phyloP scores from a whole-genome alignment of 2,888 invertebrate species.

The Sturmia bella region DNA sequence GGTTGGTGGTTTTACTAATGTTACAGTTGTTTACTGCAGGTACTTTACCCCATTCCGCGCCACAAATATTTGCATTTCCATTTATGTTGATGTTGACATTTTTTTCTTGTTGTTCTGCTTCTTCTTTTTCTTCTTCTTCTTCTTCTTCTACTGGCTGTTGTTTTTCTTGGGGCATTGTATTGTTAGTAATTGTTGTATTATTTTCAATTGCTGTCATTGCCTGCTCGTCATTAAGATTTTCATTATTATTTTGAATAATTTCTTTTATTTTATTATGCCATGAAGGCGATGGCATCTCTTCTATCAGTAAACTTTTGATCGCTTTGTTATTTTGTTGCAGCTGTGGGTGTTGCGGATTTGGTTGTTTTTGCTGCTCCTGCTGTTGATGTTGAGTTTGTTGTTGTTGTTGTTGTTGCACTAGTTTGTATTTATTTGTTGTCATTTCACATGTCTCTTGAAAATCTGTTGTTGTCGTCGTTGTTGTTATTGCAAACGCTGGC shows the following conservation, averaged over 20 bases:
- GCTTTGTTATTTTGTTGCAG: constrained; percentile 27
- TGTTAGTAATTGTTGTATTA: constrained; percentile 60
- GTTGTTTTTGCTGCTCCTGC: constrained; percentile 5
- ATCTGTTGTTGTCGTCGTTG: constrained; percentile 21
- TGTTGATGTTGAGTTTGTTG: constrained; percentile 17
- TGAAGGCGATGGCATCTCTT: constrained; percentile 21
- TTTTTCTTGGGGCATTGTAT: constrained; percentile 58
- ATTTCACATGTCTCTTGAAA: constrained; percentile 31
- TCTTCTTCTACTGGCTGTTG: constrained; percentile 31
- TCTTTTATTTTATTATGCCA: constrained; percentile 48
- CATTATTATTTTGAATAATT: constrained; percentile 61
- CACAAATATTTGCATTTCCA: constrained; percentile 21
- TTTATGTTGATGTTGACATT: constrained; percentile 11
- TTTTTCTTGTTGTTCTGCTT: background rate
- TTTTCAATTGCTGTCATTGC: constrained; percentile 59
- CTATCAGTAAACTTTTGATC: constrained; percentile 38
- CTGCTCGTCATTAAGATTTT: constrained; percentile 57
- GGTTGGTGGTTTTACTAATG: constrained; percentile 24
- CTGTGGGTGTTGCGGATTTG: constrained; percentile 8
- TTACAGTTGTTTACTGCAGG: constrained; percentile 26
- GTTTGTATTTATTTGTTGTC: constrained; percentile 61
- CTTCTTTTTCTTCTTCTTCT: too few species aligned
- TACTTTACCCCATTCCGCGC: constrained; percentile 28
- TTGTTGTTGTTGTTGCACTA: constrained; percentile 26
- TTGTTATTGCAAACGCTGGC: constrained; percentile 7